Base-by-base conservation (phyloP, 2,888 invertebrate species). In the Pollenia amentaria region DNA sequence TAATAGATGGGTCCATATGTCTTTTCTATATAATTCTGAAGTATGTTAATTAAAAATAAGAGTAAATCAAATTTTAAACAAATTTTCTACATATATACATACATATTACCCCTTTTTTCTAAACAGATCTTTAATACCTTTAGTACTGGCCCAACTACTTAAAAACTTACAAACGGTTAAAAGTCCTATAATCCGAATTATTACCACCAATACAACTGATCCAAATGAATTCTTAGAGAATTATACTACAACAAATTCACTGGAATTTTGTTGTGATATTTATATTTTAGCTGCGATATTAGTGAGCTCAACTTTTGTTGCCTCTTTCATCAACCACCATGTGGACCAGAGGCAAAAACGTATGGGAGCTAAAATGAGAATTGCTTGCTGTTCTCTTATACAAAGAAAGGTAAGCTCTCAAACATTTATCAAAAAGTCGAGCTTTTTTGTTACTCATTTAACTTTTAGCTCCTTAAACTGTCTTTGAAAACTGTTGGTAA, bases 401-500 rank as follows among this genome's bases (percentile, higher is more conserved):
- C 96, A 96, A 90, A 94, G 95, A 91, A 96, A 96, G 94, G 96
- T 95, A 91, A 88, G 60, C 64, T 3, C 11, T 8, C 38, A 6
- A 29, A 6, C 29, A 6, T 6, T 29, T 29, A 29, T 29, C 29
- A 60, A 16, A 38, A 14, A 3, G 2, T 29, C 29, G 1, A 29
- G 29, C 60, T 77, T 62, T 88, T 29, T 29, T 29, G 2, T 29
- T 6, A 88, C 29, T 6, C 6, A 29, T 29, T 29, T 29, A 1
- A 2, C 29, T 92, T 78, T 60, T 91, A 97, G 96, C 94, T 96
- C 0, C 92, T 97, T 12, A 94, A 95, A 40, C 93, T 97, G 14
- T 97, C 96, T 85, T 95, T 95, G 91, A 94, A 95, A 38, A 95
- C 97, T 0, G 93, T 97, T 44, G 95, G 95, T 4, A 94, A 95